Evolutionary conservation across 2,888 invertebrate genomes (phyloP).

Genomic region (Himalopsyche kuldschensis): DNA sequence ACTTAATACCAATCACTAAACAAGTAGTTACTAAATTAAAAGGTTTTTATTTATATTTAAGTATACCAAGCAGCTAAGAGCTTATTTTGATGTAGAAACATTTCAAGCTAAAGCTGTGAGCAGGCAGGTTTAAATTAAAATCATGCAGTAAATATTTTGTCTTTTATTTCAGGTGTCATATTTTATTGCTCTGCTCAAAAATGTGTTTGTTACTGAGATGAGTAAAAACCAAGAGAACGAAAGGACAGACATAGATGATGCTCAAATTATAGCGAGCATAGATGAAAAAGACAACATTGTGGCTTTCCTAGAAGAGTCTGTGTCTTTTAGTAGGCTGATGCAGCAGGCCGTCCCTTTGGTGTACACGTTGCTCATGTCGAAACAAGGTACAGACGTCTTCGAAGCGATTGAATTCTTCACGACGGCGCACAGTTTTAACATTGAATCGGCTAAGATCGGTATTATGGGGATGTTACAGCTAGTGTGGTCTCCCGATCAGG

Average conservation of each 20-base stretch:
- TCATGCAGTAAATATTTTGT: background rate
- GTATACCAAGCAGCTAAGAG: too few species aligned
- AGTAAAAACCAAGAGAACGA: constrained; percentile 21
- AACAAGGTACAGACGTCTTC: constrained; percentile 75
- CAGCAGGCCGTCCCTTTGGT: constrained; percentile 61
- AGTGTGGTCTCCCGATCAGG: constrained; percentile 79
- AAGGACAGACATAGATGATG: constrained; percentile 12
- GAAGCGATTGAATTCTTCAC: constrained; percentile 91
- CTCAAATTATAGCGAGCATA: constrained; percentile 9
- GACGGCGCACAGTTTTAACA: constrained; percentile 74
- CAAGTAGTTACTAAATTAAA: too few species aligned
- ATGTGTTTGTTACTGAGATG: constrained; percentile 53
- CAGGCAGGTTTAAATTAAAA: background rate
- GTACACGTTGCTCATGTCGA: constrained; percentile 72
- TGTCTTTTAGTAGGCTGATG: constrained; percentile 53
- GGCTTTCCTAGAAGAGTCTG: constrained; percentile 70
- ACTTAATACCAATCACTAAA: too few species aligned
- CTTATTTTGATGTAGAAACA: background rate
- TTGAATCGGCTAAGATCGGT: constrained; percentile 72
- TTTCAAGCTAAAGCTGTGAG: background rate
- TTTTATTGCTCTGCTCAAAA: constrained; percentile 53
- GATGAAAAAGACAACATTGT: constrained; percentile 63
- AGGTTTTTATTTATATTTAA: too few species aligned
- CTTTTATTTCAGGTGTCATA: constrained; percentile 50
- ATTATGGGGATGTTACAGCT: constrained; percentile 76